These are phyloP conservation scores for Phrynocephalus versicolor DNA, from an alignment of 2,113 vertebrate genomes.

Conservation along the genomic window DNA sequence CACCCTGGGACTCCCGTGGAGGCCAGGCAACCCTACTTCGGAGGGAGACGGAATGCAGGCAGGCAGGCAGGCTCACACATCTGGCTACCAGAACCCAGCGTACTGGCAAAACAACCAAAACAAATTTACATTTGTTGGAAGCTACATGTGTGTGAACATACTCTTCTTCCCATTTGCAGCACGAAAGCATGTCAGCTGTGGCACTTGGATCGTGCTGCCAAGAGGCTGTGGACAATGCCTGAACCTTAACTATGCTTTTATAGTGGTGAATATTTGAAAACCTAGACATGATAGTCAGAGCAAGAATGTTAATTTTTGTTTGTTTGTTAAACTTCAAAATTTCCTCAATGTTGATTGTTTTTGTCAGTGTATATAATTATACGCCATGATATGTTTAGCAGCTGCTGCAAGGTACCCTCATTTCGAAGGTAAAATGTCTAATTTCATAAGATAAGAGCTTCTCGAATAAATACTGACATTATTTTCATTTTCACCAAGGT, in stretches of 20 bases:
- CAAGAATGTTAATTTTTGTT: too few species aligned
- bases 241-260: constrained; percentile 89
- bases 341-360: too few species aligned
- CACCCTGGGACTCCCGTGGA: constrained; percentile 14
- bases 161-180: constrained; percentile 78
- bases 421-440: background rate
- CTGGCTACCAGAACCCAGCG: constrained; percentile 72
- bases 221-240: constrained; percentile 88
- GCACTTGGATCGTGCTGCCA: constrained; percentile 77
- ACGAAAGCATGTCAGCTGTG: constrained; percentile 48
- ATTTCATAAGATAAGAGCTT: background rate
- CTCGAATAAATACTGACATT: background rate
- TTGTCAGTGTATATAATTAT: too few species aligned
- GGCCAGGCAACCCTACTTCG: background rate
- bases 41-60: background rate
- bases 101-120: constrained; percentile 86
- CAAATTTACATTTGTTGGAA: constrained; percentile 77
- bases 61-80: constrained; percentile 37
- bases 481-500: constrained; percentile 65
- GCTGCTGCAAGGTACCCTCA: too few species aligned
- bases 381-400: too few species aligned
- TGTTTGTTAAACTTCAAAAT: too few species aligned
- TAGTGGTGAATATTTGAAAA: constrained; percentile 72
- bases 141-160: constrained; percentile 71
- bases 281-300: background rate